Conservation (phyloP, 2,888 invertebrate genomes). For the Drepana falcataria region DNA sequence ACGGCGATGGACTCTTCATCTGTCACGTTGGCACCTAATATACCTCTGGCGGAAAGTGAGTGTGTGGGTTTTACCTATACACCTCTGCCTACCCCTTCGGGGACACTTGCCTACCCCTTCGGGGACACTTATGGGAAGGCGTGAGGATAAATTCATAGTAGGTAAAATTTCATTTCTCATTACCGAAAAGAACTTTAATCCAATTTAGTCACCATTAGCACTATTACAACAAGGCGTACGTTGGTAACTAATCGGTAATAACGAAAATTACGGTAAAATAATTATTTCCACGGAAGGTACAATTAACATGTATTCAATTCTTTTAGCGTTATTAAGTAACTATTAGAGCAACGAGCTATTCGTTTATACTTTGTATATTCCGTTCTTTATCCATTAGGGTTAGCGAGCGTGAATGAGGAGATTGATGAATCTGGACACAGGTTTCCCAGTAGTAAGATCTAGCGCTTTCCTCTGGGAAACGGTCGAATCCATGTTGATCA, state of each 20-base stretch:
- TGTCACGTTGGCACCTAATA: too few relatives aligned
- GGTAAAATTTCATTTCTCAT: neutral
- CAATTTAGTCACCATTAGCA: neutral
- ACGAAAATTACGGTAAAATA: neutral
- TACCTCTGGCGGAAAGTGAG: too few relatives aligned
- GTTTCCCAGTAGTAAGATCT: too few relatives aligned
- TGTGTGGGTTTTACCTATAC: too few relatives aligned
- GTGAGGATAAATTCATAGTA: neutral
- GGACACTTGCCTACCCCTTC: too few relatives aligned
- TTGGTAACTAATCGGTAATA: neutral
- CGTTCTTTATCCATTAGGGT: neutral
- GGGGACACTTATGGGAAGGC: too few relatives aligned
- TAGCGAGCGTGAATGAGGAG: too few relatives aligned
- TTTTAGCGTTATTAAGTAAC: neutral
- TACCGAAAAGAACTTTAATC: neutral
- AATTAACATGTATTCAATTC: neutral
- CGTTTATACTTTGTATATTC: neutral
- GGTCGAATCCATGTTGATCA: too few relatives aligned
- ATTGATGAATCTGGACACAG: too few relatives aligned
- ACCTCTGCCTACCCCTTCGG: too few relatives aligned
- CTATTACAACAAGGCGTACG: neutral
- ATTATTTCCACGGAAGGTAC: neutral
- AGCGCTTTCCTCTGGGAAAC: too few relatives aligned
- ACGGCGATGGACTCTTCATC: too few relatives aligned
- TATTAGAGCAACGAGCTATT: neutral